phyloP scores from a whole-genome alignment of 2,888 invertebrate genomes.

The Dendrolimus pini region DNA sequence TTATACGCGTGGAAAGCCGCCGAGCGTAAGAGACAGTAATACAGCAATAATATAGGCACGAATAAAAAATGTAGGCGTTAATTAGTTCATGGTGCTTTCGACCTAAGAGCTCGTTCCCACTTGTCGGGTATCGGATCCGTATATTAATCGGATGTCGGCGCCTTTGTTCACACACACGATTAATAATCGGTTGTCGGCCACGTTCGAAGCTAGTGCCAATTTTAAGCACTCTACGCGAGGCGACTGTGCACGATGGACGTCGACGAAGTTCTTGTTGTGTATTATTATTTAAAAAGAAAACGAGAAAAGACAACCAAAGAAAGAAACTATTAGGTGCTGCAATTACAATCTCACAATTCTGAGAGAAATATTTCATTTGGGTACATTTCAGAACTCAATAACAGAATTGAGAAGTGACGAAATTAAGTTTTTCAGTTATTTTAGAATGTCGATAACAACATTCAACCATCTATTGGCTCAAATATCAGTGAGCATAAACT shows the following conservation, averaged over 20 bases:
- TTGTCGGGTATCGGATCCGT: background rate
- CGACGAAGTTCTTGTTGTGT: conserved; percentile 1
- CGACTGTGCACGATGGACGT: background rate
- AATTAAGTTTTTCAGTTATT: background rate
- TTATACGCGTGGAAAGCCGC: no score
- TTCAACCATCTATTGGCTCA: no score
- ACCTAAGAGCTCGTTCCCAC: no score
- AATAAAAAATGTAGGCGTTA: no score
- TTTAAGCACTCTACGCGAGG: conserved; percentile 1
- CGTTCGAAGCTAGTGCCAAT: conserved; percentile 8
- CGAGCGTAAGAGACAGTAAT: no score
- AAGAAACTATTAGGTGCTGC: background rate
- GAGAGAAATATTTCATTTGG: conserved; percentile 2
- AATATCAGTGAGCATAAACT: no score
- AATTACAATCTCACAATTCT: background rate
- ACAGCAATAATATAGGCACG: no score
- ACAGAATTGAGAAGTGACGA: conserved; percentile 3
- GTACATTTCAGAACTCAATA: conserved; percentile 1
- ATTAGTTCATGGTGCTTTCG: no score
- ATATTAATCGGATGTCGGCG: conserved; percentile 6
- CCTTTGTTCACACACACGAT: conserved; percentile 4
- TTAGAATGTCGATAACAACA: background rate
- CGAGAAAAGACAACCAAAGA: background rate
- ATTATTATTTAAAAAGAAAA: no score
- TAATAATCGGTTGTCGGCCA: conserved; percentile 9